Percentiles rank a stretch among this genome's conserved stretches.
Conservation (phyloP, 1,140 invertebrate species). For the Drosophila takahashii region DNA sequence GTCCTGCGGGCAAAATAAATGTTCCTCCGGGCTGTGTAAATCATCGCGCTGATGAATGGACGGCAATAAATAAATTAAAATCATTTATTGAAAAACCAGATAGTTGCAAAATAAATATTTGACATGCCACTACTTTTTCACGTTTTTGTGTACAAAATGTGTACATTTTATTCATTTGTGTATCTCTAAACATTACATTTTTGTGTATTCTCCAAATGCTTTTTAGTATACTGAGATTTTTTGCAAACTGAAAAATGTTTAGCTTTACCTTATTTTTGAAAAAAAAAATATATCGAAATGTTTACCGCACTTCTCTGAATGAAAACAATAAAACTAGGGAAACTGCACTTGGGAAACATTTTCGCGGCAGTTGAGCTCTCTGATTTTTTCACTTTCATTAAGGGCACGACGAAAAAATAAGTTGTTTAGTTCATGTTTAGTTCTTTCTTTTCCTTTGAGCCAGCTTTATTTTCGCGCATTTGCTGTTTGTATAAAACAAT, state of each 20-base stretch:
- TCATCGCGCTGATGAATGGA: constrained; percentile 26
- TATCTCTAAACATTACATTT: not conserved
- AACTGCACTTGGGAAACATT: not conserved
- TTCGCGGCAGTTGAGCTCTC: not conserved
- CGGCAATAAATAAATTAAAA: constrained; percentile 29
- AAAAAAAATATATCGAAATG: constrained; percentile 1
- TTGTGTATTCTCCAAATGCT: not conserved
- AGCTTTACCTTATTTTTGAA: constrained; percentile 2
- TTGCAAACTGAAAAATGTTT: not conserved
- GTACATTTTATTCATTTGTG: too few species aligned
- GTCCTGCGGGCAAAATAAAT: constrained; percentile 11
- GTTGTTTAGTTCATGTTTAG: not conserved
- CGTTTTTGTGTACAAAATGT: not conserved
- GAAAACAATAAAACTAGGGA: not conserved
- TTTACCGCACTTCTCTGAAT: not conserved
- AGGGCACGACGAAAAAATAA: not conserved
- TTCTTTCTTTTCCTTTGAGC: not conserved
- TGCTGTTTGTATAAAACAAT: constrained; percentile 74
- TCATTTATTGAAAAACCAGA: constrained; percentile 10
- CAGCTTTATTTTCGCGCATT: constrained; percentile 67
- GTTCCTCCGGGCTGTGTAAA: constrained; percentile 14
- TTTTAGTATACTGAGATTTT: not conserved
- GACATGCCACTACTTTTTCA: not conserved
- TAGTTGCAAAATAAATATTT: constrained; percentile 11
- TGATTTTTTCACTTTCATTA: constrained; percentile 1